Conservation (phyloP, 2,797 vertebrate species). For the Brachymystax lenok region DNA sequence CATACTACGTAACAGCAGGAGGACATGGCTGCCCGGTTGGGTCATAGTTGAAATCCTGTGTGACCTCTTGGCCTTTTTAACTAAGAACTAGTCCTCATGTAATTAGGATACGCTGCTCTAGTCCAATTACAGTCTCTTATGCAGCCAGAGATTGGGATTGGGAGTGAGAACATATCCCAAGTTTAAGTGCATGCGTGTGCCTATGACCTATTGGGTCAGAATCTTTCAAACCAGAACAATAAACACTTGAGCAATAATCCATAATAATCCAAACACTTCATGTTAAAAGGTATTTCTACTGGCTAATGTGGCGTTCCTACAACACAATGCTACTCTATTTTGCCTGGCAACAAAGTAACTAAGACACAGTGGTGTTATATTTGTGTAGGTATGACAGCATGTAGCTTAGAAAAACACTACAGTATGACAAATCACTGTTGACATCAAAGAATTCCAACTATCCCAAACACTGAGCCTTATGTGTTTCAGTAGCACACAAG, state of each 20-base stretch:
- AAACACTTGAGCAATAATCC: neutral
- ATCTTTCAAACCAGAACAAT: neutral
- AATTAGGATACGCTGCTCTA: neutral
- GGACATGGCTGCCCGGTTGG: too few species aligned
- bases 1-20: too few species aligned
- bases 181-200: too few species aligned
- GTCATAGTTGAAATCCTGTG: neutral
- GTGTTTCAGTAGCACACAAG: constrained; percentile 1
- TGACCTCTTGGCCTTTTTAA: neutral
- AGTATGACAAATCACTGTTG: constrained; percentile 33
- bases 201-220: neutral
- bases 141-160: too few species aligned
- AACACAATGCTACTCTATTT: neutral
- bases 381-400: constrained; percentile 20
- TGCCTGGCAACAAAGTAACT: neutral
- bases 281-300: neutral
- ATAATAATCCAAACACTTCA: neutral
- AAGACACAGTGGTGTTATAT: constrained; percentile 2
- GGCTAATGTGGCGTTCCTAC: neutral
- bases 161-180: too few species aligned
- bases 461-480: constrained; percentile 6
- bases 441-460: constrained; percentile 40
- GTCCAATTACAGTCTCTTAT: too few species aligned
- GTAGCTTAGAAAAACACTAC: constrained; percentile 12
- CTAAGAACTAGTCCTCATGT: neutral